Evolutionary conservation across 2,888 invertebrate species (phyloP), one percentile per base, ranked within the genome.

Genomic region (Prostheceraeus crozeri): DNA sequence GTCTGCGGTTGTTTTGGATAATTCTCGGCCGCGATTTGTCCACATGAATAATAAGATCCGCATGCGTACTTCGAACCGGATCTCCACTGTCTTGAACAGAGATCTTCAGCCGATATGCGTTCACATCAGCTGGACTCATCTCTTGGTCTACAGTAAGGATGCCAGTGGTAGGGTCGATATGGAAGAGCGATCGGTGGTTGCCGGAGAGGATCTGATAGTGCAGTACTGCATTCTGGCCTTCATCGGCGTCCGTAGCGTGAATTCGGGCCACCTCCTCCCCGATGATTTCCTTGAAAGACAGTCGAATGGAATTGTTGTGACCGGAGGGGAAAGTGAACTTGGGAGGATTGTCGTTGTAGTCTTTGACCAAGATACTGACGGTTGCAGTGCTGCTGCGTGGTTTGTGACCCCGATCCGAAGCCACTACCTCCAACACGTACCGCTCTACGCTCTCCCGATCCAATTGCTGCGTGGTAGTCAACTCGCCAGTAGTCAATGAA

Each of bases 21-120:
- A 16, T 28, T 4, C 48, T 25, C 11, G 48, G 48, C 3, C 11
- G 48, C 4, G 48, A 25, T 28, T 48, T 48, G 25, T 48, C 48
- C 48, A 48, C 27, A 28, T 48, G 48, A 4, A 48, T 30, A 6
- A 48, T 4, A 14, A 48, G 48, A 19, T 48, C 48, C 48, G 28
- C 48, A 10, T 48, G 25, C 6, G 48, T 4, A 23, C 4, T 48
- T 16, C 25, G 27, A n/a, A 28, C 28, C 11, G 48, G 48, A 10
- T 11, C 8, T 4, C 48, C 48, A n/a, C 28, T 25, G 25, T 48
- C 48, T 16, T 48, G 25, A 23, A 48, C 48, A 4, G n/a, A 30
- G 8, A 48, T 48, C 8, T 30, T 25, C 4, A 48, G 48, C 14
- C 27, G 48, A 19, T 23, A 48, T 30, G 28, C 28, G 14, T 30